Conservation (phyloP, 2,113 vertebrate genomes). For the Telmatochromis sp. region DNA sequence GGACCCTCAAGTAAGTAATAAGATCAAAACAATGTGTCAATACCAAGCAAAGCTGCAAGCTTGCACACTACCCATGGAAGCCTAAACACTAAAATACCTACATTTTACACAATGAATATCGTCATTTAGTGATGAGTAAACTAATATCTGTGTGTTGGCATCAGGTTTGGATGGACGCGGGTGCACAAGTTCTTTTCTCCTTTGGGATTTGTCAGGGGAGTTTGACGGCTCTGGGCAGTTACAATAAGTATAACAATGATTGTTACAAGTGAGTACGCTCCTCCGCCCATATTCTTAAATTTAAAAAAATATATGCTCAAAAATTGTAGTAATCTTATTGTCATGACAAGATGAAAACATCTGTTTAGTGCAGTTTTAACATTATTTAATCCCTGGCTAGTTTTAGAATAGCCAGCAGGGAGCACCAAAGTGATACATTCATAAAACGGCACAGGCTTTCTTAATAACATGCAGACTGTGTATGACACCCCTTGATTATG, state of each 20-base stretch:
- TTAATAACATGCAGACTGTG: neutral
- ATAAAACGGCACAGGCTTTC: neutral
- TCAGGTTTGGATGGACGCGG: conserved; percentile 73
- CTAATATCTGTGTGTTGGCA: neutral
- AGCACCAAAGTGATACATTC: neutral
- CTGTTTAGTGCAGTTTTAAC: no score
- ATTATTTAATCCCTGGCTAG: neutral
- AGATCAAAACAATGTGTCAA: neutral
- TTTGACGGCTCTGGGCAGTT: conserved; percentile 63
- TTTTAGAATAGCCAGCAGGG: neutral
- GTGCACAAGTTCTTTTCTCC: conserved; percentile 68
- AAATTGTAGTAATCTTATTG: neutral
- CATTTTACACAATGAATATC: neutral
- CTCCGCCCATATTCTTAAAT: neutral
- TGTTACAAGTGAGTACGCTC: conserved; percentile 58
- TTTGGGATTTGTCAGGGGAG: conserved; percentile 66
- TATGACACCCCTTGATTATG: neutral
- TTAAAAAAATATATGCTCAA: neutral
- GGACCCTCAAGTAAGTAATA: conserved; percentile 81
- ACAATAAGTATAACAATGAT: conserved; percentile 66
- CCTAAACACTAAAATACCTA: neutral
- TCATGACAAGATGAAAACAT: neutral
- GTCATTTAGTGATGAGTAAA: neutral
- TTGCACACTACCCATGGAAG: neutral
- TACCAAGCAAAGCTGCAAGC: neutral